These are phyloP conservation scores for Todus mexicanus DNA, from an alignment of 2,797 vertebrate genomes.

Conservation along the genomic window DNA sequence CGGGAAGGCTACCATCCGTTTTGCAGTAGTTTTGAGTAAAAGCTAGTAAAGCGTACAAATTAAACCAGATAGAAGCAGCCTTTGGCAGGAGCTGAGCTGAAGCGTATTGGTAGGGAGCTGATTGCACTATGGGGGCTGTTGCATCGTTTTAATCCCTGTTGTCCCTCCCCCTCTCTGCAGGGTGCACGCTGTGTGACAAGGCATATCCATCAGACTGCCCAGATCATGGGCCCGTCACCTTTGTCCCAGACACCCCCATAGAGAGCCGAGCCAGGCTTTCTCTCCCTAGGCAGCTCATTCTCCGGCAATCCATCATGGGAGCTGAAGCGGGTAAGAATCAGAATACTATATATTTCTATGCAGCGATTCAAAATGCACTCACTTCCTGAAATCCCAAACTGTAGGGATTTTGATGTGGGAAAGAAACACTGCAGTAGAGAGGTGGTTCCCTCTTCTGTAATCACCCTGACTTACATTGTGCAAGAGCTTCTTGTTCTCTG, in stretches of 20 bases:
- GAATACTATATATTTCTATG: background rate
- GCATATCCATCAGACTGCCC: constrained; percentile 95
- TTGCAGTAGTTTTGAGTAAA: background rate
- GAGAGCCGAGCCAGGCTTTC: constrained; percentile 95
- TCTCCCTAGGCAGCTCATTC: constrained; percentile 88
- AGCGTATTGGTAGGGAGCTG: background rate
- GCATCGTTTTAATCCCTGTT: background rate
- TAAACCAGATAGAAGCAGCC: background rate
- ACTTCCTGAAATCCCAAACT: background rate
- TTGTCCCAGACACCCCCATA: constrained; percentile 90
- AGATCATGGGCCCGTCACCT: constrained; percentile 94
- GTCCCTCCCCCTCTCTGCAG: constrained; percentile 63
- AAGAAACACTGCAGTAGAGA: background rate
- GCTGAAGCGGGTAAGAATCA: constrained; percentile 84
- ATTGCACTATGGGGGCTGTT: background rate
- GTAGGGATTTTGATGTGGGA: background rate
- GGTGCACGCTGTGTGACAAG: constrained; percentile 96
- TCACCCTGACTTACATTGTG: background rate
- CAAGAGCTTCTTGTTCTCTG: background rate
- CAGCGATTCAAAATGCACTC: background rate
- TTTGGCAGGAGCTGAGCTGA: background rate
- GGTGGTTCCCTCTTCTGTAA: background rate
- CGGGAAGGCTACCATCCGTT: background rate
- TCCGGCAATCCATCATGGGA: constrained; percentile 88
- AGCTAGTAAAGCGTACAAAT: background rate